Percentiles rank a stretch among this genome's conserved stretches.
Evolutionary conservation across 2,113 vertebrate genomes (phyloP).

Genomic region (Entelurus aequoreus): DNA sequence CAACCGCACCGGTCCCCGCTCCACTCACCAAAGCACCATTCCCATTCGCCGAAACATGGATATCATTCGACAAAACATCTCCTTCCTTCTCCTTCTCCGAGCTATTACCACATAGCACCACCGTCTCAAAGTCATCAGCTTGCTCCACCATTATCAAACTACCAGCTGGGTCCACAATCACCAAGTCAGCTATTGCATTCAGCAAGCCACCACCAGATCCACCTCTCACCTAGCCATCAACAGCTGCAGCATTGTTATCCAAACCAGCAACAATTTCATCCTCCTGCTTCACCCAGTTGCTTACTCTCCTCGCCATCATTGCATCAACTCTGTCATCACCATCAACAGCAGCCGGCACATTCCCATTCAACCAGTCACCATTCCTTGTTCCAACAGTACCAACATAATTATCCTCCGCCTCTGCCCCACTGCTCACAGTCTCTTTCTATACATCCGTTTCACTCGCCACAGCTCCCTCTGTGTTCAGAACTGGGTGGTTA

Average conservation of each 20-base stretch:
- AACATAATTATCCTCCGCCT: conserved; percentile 26
- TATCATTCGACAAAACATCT: conserved; percentile 41
- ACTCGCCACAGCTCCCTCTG: conserved; percentile 52
- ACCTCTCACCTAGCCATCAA: conserved; percentile 42
- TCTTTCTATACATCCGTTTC: conserved; percentile 58
- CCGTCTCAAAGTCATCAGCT: conserved; percentile 41
- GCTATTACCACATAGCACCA: conserved; percentile 63
- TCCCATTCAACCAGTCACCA: conserved; percentile 42
- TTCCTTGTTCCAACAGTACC: conserved; percentile 34
- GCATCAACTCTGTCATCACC: conserved; percentile 47
- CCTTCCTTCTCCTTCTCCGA: conserved; percentile 57
- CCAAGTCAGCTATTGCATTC: conserved; percentile 37
- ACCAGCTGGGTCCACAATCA: conserved; percentile 31
- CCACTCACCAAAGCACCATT: conserved; percentile 42
- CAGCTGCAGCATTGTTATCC: conserved; percentile 41
- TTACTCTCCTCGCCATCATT: conserved; percentile 26
- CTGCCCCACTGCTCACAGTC: conserved; percentile 64
- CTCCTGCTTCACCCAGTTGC: conserved; percentile 16
- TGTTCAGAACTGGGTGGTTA: conserved; percentile 45
- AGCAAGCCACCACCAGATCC: conserved; percentile 44
- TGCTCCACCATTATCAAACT: conserved; percentile 25
- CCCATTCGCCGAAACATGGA: conserved; percentile 22
- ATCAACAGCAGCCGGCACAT: conserved; percentile 32
- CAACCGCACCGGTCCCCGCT: conserved; percentile 39
- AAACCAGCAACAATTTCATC: conserved; percentile 29